Evolutionary conservation across 2,113 vertebrate species (phyloP), one percentile per base, ranked within the genome.

Genomic region (Apteryx mantelli): DNA sequence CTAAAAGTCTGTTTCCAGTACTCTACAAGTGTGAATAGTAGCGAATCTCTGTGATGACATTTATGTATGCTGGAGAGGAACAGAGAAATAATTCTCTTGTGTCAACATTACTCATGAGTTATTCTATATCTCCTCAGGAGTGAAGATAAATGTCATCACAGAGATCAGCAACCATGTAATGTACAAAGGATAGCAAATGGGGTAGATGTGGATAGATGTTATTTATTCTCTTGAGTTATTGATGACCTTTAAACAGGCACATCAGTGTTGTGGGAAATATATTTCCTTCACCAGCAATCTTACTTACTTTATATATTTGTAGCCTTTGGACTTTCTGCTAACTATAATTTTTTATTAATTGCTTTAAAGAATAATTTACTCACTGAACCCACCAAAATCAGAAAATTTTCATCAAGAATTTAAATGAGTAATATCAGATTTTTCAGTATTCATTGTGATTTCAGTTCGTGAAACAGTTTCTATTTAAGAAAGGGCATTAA

Each of bases 221-320:
- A 69, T 78, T 92, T 92, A 56, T 86, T 89, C 92, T 92, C 50
- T n/a, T 56, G 53, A 88, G 68, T 83, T 91, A 74, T 20, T 83
- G 71, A 74, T 86, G 36, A 88, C 58, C 30, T 94, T 89, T 89
- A 95, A 86, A 36, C 32, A 64, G 46, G 19, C 19, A 78, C 13
- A 52, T 6, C 74, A 88, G 71, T 69, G 55, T 44, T 74, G 30
- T 15, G 22, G 38, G 24, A 84, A 95, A 66, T 11, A 16, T 61
- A 34, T 77, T 91, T 86, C 83, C 38, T 86, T 95, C 58, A 70
- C 32, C 25, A 46, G 15, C 18, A 40, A 21, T 15, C 64, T 38
- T 61, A 64, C 90, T 88, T 81, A 56, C 24, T 61, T 85, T 46
- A 17, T 73, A 30, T n/a, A 46, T 78, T 81, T 61, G 28, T 63